Conservation (phyloP, 2,888 invertebrate genomes). For the Brassicogethes aeneus region DNA sequence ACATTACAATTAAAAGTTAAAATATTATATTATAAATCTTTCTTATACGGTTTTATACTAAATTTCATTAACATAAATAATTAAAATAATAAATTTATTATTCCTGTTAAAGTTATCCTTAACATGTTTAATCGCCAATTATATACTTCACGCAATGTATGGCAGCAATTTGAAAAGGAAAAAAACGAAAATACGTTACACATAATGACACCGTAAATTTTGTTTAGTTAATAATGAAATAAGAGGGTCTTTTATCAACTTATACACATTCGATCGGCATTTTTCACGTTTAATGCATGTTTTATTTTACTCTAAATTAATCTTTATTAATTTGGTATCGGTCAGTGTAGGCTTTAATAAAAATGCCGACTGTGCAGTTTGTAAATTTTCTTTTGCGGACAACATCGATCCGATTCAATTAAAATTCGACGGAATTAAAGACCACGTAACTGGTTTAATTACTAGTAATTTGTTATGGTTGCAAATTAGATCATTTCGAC, state of each 20-base stretch:
- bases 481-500: constrained; percentile 24
- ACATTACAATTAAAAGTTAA: too few relatives aligned
- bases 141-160: too few relatives aligned
- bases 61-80: too few relatives aligned
- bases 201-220: not conserved
- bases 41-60: too few relatives aligned
- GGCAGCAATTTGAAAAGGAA: too few relatives aligned
- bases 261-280: constrained; percentile 1
- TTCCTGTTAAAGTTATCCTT: too few relatives aligned
- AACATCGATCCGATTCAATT: constrained; percentile 25
- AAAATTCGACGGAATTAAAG: constrained; percentile 22
- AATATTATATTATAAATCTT: too few relatives aligned
- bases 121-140: too few relatives aligned
- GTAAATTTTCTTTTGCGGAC: not conserved
- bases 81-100: too few relatives aligned
- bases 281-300: constrained; percentile 2
- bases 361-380: constrained; percentile 4
- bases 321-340: constrained; percentile 3
- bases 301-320: constrained; percentile 1
- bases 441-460: constrained; percentile 25
- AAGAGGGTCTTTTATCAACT: not conserved
- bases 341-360: constrained; percentile 1
- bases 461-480: constrained; percentile 28
- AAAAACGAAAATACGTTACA: too few relatives aligned
- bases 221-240: not conserved